Conservation (phyloP, 2,797 vertebrate genomes). For the Helarctos malayanus region DNA sequence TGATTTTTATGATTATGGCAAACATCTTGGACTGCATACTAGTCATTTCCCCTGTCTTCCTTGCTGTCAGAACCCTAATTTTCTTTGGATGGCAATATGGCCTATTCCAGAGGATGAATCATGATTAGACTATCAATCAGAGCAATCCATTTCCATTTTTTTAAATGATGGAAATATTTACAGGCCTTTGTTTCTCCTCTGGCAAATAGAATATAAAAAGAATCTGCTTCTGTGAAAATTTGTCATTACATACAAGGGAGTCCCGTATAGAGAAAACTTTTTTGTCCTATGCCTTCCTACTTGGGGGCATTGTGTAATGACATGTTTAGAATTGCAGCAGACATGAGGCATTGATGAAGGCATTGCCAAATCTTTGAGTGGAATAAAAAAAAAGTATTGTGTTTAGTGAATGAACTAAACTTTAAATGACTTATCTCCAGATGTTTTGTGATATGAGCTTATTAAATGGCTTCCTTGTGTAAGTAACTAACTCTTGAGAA, state of each 20-base stretch:
- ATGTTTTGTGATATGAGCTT: background rate
- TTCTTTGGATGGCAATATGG: background rate
- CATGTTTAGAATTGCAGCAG: background rate
- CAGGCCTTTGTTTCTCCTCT: background rate
- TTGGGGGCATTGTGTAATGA: background rate
- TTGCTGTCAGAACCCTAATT: background rate
- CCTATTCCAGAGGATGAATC: background rate
- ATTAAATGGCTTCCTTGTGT: background rate
- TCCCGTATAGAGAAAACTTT: background rate
- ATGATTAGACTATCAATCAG: background rate
- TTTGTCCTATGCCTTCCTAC: background rate
- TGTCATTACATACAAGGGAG: background rate
- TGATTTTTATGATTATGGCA: background rate
- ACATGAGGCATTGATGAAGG: background rate
- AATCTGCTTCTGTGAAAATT: background rate
- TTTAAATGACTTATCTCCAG: background rate
- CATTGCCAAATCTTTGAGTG: background rate
- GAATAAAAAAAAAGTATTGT: background rate
- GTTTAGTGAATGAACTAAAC: background rate
- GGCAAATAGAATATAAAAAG: background rate
- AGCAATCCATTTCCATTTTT: background rate
- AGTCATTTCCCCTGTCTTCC: background rate
- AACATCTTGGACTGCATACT: background rate
- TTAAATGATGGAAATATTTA: background rate
- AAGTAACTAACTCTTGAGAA: background rate